These are phyloP conservation scores for Gobiocypris rarus DNA, from an alignment of 2,113 vertebrate species.

Conservation along the genomic window DNA sequence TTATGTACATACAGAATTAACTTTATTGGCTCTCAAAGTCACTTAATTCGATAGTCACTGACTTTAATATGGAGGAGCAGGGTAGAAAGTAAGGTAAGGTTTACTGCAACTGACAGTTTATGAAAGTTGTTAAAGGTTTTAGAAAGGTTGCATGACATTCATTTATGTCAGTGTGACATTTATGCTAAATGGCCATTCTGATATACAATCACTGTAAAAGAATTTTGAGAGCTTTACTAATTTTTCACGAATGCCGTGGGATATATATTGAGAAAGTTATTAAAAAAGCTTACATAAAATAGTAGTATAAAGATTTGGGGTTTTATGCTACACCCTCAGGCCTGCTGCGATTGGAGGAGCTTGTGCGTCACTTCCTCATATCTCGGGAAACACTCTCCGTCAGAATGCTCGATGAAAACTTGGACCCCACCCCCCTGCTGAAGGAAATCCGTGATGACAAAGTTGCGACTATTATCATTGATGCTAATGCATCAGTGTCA, in stretches of 20 bases:
- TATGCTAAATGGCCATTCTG: neutral
- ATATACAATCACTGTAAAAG: neutral
- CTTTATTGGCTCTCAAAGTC: constrained; percentile 46
- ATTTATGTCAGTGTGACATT: neutral
- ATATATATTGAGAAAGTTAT: neutral
- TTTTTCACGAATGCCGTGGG: neutral
- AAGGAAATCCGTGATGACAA: constrained; percentile 92
- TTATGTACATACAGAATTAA: constrained; percentile 52
- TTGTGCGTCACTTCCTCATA: constrained; percentile 87
- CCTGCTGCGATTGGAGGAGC: constrained; percentile 85
- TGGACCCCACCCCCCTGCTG: constrained; percentile 84
- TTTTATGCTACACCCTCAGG: constrained; percentile 69
- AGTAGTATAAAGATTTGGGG: neutral
- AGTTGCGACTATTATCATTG: constrained; percentile 88
- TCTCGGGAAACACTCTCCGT: constrained; percentile 87
- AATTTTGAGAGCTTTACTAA: neutral
- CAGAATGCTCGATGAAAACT: constrained; percentile 84
- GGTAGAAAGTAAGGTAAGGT: constrained; percentile 16
- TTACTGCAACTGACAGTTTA: constrained; percentile 34
- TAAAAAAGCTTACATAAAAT: neutral
- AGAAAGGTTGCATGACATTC: neutral
- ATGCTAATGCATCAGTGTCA: constrained; percentile 86
- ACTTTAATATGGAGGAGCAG: constrained; percentile 39
- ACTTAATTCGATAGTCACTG: constrained; percentile 40
- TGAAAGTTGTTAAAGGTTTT: constrained; percentile 26